These are phyloP conservation scores for Cabera pusaria DNA, from an alignment of 2,888 invertebrate genomes.

Conservation along the genomic window DNA sequence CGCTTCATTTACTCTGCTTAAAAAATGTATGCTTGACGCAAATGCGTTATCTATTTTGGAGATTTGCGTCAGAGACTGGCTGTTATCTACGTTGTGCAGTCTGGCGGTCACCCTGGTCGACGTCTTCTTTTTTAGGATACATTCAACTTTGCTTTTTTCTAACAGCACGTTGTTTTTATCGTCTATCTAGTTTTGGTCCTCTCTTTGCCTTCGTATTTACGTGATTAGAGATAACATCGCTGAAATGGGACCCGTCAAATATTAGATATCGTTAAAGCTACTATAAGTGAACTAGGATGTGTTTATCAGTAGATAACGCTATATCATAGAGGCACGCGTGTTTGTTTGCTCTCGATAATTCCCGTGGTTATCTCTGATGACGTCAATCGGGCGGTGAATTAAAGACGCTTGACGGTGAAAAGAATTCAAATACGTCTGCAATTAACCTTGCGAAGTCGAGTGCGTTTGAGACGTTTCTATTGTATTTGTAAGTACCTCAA, in stretches of 20 bases:
- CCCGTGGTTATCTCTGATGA: conserved; percentile 52
- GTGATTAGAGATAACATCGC: background rate
- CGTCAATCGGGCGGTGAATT: conserved; percentile 58
- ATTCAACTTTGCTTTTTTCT: conserved; percentile 16
- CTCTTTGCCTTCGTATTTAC: background rate
- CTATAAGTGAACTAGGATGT: conserved; percentile 37
- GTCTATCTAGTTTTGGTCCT: background rate
- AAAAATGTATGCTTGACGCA: conserved; percentile 82
- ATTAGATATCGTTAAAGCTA: conserved; percentile 20
- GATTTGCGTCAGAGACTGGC: conserved; percentile 72
- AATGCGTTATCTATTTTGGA: conserved; percentile 83
- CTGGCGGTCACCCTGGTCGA: conserved; percentile 64
- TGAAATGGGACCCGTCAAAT: background rate
- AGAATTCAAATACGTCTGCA: conserved; percentile 37
- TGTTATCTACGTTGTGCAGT: conserved; percentile 74
- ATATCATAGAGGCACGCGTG: conserved; percentile 54
- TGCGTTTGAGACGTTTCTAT: conserved; percentile 25
- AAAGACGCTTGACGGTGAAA: conserved; percentile 38
- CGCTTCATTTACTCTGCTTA: conserved; percentile 71
- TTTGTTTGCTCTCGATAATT: conserved; percentile 55
- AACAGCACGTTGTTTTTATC: background rate
- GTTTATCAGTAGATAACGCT: conserved; percentile 50
- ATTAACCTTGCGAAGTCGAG: conserved; percentile 31
- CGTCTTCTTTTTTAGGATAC: conserved; percentile 42
- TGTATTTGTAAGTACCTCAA: conserved; percentile 19